A percentile compares a stretch with the other conserved stretches of the same genome.
Evolutionary conservation across 2,888 invertebrate species (phyloP).

Genomic region (Drosophila maculinotata): DNA sequence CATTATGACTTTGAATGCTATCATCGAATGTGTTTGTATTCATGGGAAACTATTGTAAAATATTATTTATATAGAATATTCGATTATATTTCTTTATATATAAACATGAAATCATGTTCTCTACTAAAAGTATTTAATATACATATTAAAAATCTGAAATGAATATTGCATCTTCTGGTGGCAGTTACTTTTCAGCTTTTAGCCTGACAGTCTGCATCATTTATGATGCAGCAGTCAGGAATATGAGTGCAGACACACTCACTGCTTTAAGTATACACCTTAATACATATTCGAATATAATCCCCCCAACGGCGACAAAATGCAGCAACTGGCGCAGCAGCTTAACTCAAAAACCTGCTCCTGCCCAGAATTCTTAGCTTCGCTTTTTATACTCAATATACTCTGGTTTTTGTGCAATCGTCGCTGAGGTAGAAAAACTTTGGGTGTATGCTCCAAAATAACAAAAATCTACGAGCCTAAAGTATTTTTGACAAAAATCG

Average conservation of each 20-base stretch:
- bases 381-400: conserved; percentile 23
- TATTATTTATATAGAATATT: too few species aligned
- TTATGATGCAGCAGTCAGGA: conserved; percentile 12
- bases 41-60: too few species aligned
- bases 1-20: conserved; percentile 10
- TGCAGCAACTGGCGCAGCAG: conserved; percentile 23
- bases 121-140: too few species aligned
- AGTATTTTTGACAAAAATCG: too few species aligned
- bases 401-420: background rate
- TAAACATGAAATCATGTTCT: too few species aligned
- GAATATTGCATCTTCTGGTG: background rate
- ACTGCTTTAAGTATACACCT: conserved; percentile 24
- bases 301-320: conserved; percentile 53
- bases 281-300: conserved; percentile 26
- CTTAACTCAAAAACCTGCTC: conserved; percentile 66
- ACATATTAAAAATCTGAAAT: too few species aligned
- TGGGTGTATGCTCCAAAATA: too few species aligned
- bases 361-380: conserved; percentile 52
- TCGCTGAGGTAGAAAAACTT: too few species aligned
- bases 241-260: conserved; percentile 17
- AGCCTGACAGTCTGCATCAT: conserved; percentile 3
- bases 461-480: too few species aligned
- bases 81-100: too few species aligned
- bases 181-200: conserved; percentile 6
- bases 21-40: background rate